Base-by-base conservation (phyloP, 2,888 invertebrate species). In the Dicyrtomina minuta region DNA sequence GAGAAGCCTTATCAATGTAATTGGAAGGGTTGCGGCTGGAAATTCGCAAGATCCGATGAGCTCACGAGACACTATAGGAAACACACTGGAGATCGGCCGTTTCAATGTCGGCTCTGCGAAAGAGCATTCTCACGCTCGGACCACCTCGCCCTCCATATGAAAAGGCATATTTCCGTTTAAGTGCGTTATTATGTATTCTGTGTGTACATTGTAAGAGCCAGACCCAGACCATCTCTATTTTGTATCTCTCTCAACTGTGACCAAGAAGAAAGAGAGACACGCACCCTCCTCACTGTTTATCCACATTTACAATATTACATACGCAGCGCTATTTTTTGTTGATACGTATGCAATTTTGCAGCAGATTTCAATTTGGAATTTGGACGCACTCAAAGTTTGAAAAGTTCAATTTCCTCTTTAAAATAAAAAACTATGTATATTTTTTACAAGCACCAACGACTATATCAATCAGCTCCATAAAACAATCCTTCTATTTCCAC, bases 81-180 rank as follows among this genome's bases (percentile, higher is more conserved):
- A 78, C 84, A 84, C 75, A 84, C 84, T 4, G 84, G 88, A 0
- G 87, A 87, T 78, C 81, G 87, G 60, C 88, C 88, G 1, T 88
- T 88, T 82, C 86, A 86, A 79, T 88, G 88, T 79, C 82, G 85
- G 51, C 81, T 87, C 41, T 88, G 88, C 79, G 86, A 87, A 73
- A 81, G 88, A 13, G 86, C 87, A n/a, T 88, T 88, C 81, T 86
- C 87, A 44, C 82, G 88, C 41, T 87, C 86, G 39, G 88, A 88
- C 79, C 88, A 88, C 79, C 82, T 88, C 67, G 85, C 87, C 1
- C 83, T 88, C 62, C 88, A 88, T 80, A 87, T 87, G 87, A 88
- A 88, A 80, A 81, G 87, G 67, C 88, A 88, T 79, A 66, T 73
- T 59, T 60, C 68, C 15, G 74, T 33, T 33, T 33, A n/a, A n/a